These are phyloP conservation scores for Euphydryas editha DNA, from an alignment of 2,888 invertebrate species.

Conservation along the genomic window DNA sequence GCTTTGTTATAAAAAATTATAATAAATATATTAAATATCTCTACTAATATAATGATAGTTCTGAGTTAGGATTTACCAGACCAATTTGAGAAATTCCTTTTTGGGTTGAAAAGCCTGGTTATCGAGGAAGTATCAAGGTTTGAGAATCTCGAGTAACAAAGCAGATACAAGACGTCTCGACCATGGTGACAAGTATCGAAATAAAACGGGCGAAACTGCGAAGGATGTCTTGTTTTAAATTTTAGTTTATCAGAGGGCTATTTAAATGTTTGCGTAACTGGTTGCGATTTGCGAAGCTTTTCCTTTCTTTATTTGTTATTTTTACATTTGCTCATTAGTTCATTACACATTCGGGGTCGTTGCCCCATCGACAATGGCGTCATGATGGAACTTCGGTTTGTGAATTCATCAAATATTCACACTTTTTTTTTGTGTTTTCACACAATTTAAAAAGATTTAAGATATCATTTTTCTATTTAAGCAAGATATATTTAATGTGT, in stretches of 20 bases:
- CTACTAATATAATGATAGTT: no score
- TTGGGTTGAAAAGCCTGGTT: neutral
- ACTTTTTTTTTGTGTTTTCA: constrained; percentile 4
- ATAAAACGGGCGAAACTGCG: no score
- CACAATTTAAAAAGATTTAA: neutral
- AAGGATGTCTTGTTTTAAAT: neutral
- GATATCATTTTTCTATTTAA: neutral
- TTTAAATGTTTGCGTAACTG: constrained; percentile 18
- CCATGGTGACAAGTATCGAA: no score
- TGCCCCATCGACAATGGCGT: constrained; percentile 26
- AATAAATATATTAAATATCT: no score
- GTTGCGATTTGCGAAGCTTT: constrained; percentile 4
- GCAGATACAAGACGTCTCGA: no score
- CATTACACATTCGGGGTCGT: constrained; percentile 26
- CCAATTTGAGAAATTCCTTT: no score
- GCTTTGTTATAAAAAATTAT: no score
- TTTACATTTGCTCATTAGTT: constrained; percentile 23
- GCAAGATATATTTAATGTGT: no score
- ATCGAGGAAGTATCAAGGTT: no score
- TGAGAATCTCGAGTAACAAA: no score
- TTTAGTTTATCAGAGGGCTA: neutral
- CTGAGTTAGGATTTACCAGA: neutral
- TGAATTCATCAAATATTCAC: constrained; percentile 21
- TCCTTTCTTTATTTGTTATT: neutral
- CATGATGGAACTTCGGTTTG: constrained; percentile 28